Evolutionary conservation across 2,888 invertebrate genomes (phyloP), one percentile per base, ranked within the genome.

Genomic region (Pseudoips prasinana): DNA sequence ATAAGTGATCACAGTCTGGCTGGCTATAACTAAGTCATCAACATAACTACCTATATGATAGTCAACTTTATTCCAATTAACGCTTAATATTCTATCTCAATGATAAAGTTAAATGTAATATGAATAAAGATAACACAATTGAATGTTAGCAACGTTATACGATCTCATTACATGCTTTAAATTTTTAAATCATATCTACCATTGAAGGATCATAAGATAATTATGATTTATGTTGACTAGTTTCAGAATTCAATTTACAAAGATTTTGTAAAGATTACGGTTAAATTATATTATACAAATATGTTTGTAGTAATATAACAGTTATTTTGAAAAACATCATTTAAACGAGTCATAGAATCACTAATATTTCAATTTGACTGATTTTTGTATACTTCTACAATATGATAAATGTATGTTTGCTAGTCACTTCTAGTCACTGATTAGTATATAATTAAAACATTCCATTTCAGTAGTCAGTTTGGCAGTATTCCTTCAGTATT

Each of bases 61-160:
- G 34, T 52, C 41, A 43, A 47, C 20, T 44, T 52, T 49, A 57
- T 57, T 58, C 39, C 39, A 53, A 38, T 46, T 45, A 57, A 53
- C 32, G 57, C 49, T 58, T 58, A 36, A 42, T 55, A 32, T 39
- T 30, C 42, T 35, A 39, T 44, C 39, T 37, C 33, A 41, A 47
- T n/a, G n/a, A n/a, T n/a, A n/a, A n/a, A n/a, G n/a, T n/a, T n/a
- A n/a, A n/a, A n/a, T 14, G 14, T 14, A 14, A 14, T 14, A 14
- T 14, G 14, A 14, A 14, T 14, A 14, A 14, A 14, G 14, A 14
- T 3, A 14, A 14, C 5, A 14, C 14, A 14, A 14, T 3, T 14
- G 5, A 14, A 14, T 14, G 14, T 14, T 14, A 14, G 14, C 2
- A 14, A 14, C 5, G n/a, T 28, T 33, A 11, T 27, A 26, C 1